Percentiles rank a stretch among this genome's conserved stretches.
Evolutionary conservation across 1,140 invertebrate genomes (phyloP).

Genomic region (Bemisia tabaci): DNA sequence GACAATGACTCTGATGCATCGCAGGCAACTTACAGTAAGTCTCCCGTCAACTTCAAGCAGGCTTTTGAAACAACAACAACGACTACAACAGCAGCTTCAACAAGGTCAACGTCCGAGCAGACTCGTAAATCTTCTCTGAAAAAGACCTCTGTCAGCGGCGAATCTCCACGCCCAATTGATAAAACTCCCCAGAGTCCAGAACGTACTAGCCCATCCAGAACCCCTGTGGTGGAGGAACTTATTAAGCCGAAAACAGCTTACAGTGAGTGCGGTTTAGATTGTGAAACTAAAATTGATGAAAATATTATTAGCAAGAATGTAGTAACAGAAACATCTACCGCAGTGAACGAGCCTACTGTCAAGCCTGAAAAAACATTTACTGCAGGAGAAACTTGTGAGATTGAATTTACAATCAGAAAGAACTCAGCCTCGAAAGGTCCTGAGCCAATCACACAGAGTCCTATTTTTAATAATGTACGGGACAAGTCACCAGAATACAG

Average conservation of each 20-base stretch:
- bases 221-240: background rate
- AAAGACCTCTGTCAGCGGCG: background rate
- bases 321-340: background rate
- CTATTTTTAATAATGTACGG: slow-evolving; percentile 4
- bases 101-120: background rate
- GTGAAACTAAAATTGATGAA: background rate
- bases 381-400: background rate
- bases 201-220: background rate
- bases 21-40: slow-evolving; percentile 18
- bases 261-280: background rate
- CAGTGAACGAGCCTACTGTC: background rate
- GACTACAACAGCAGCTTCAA: slow-evolving; percentile 9
- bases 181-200: background rate
- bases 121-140: background rate
- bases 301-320: background rate
- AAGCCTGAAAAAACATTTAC: background rate
- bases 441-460: background rate
- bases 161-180: background rate
- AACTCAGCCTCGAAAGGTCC: background rate
- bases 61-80: background rate
- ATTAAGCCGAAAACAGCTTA: background rate
- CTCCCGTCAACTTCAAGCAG: background rate
- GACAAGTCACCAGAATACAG: slow-evolving; percentile 27
- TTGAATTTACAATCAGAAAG: background rate
- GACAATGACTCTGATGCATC: slow-evolving; percentile 20